A percentile compares a stretch with the other conserved stretches of the same genome.
phyloP scores from a whole-genome alignment of 2,888 invertebrate species.

The Omphaloscelis lunosa region DNA sequence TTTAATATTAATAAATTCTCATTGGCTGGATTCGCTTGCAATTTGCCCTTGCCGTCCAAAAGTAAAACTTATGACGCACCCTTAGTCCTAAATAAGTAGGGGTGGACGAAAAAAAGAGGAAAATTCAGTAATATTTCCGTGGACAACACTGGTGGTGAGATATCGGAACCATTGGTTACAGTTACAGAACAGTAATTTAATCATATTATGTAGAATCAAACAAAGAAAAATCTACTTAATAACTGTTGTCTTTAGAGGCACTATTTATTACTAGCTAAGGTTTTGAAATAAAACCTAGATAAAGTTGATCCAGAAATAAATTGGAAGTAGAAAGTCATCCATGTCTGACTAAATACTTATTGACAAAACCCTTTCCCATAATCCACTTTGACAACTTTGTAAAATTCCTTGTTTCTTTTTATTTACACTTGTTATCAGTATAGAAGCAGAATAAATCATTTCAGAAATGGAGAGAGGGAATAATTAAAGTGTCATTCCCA shows the following conservation, averaged over 20 bases:
- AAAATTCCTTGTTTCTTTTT: not conserved
- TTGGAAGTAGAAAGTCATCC: not conserved
- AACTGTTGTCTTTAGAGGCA: not conserved
- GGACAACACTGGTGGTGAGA: constrained; percentile 45
- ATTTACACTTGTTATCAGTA: not conserved
- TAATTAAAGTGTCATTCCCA: constrained; percentile 26
- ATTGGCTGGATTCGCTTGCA: constrained; percentile 87
- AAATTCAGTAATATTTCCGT: constrained; percentile 61
- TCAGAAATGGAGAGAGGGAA: constrained; percentile 13
- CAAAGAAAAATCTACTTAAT: not conserved
- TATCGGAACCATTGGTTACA: constrained; percentile 32
- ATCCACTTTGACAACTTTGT: not conserved
- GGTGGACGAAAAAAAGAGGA: constrained; percentile 65
- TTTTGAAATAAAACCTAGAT: not conserved
- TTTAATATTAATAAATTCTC: constrained; percentile 90
- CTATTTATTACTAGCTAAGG: not conserved
- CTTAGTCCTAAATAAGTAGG: constrained; percentile 84
- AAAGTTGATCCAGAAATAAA: not conserved
- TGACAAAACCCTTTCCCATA: not conserved
- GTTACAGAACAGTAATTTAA: constrained; percentile 8
- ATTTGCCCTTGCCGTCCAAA: constrained; percentile 85
- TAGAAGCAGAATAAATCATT: constrained; percentile 4
- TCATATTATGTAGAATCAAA: not conserved
- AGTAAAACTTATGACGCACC: constrained; percentile 87
- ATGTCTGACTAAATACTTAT: not conserved